Conservation (phyloP, 2,113 vertebrate genomes). For the Ochotona princeps region DNA sequence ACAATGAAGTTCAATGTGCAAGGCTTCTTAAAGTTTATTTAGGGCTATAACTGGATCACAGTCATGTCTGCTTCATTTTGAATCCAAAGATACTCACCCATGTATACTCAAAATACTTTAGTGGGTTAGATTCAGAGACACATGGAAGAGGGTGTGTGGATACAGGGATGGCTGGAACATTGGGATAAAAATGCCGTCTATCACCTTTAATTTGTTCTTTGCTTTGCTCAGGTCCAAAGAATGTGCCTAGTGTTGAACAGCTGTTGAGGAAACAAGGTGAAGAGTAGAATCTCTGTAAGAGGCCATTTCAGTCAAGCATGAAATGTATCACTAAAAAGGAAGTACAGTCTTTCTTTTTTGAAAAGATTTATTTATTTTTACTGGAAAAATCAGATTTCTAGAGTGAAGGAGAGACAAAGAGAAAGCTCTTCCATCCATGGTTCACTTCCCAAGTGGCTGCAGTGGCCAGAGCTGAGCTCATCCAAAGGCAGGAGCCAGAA, state of each 20-base stretch:
- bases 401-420: no score
- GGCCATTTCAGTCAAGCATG: not conserved
- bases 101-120: not conserved
- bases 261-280: not conserved
- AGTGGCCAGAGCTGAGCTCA: no score
- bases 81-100: not conserved
- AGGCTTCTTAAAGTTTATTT: not conserved
- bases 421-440: no score
- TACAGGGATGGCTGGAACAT: not conserved
- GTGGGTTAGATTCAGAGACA: not conserved
- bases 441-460: no score
- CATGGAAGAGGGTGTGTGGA: not conserved
- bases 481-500: no score
- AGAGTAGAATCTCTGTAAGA: not conserved
- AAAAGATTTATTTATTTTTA: no score
- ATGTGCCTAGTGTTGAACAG: not conserved
- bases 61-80: not conserved
- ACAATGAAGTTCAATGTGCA: not conserved
- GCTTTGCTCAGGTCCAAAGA: not conserved
- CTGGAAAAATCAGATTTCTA: no score
- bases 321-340: not conserved
- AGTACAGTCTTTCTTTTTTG: not conserved
- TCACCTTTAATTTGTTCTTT: not conserved
- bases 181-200: not conserved
- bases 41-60: not conserved